Percentiles rank a stretch among this genome's conserved stretches.
phyloP scores from a whole-genome alignment of 2,113 vertebrate genomes.

The Oophaga pumilio region DNA sequence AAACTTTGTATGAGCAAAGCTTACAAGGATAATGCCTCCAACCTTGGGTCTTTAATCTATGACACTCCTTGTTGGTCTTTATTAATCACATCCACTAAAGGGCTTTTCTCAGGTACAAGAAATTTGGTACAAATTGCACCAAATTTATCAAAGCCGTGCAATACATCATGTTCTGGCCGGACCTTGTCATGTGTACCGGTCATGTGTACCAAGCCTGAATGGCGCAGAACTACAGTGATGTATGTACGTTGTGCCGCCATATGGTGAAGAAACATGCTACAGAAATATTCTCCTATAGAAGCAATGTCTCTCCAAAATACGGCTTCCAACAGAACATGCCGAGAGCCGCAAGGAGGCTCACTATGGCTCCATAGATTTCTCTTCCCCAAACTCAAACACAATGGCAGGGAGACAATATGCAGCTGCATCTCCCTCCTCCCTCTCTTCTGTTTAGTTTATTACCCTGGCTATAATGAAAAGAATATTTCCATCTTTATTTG shows the following conservation, averaged over 20 bases:
- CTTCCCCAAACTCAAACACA: neutral
- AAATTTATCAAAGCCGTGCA: no score
- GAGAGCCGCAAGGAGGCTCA: neutral
- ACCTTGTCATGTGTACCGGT: no score
- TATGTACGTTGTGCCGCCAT: neutral
- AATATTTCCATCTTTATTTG: neutral
- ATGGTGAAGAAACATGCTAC: neutral
- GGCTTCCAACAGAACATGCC: neutral
- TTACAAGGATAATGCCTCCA: no score
- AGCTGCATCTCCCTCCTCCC: neutral
- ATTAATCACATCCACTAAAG: no score
- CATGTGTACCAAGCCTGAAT: neutral
- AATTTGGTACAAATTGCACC: no score
- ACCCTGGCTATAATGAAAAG: neutral
- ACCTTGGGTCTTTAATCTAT: no score
- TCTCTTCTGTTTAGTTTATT: neutral
- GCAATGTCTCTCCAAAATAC: neutral
- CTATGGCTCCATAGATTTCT: neutral
- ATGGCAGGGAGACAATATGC: neutral
- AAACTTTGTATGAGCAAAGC: no score
- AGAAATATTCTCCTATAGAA: neutral
- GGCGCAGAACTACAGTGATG: no score
- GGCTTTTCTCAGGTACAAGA: no score
- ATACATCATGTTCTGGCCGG: no score
- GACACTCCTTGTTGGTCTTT: no score